These are phyloP conservation scores for Caenorhabditis sulstoni DNA, from an alignment of 2,888 invertebrate genomes.

Conservation along the genomic window DNA sequence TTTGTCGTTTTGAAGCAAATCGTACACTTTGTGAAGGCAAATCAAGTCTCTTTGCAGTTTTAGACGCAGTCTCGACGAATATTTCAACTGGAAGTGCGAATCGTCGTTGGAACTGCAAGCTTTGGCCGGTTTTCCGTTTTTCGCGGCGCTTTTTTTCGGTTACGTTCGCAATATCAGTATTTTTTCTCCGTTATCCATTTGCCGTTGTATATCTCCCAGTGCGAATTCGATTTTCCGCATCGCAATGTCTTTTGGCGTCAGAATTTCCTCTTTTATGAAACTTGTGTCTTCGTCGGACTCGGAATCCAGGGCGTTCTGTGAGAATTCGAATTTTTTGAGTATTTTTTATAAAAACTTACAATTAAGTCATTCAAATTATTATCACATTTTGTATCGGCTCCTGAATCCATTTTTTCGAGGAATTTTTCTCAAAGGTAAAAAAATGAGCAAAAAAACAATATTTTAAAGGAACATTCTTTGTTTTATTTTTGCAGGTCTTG, in stretches of 20 bases:
- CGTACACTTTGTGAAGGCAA: conserved; percentile 62
- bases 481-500: not conserved
- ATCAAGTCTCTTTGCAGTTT: conserved; percentile 61
- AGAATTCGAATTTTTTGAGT: not conserved
- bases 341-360: no score
- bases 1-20: conserved; percentile 56
- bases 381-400: no score
- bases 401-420: not conserved
- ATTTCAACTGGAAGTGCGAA: conserved; percentile 28
- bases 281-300: conserved; percentile 23
- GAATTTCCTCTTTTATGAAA: not conserved
- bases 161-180: conserved; percentile 33
- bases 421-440: not conserved
- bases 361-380: no score
- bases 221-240: conserved; percentile 52
- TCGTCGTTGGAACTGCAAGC: conserved; percentile 51
- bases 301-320: not conserved
- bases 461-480: conserved; percentile 20
- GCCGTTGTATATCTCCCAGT: conserved; percentile 30
- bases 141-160: no score
- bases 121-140: no score
- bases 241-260: conserved; percentile 23
- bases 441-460: not conserved
- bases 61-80: not conserved
- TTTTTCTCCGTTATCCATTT: conserved; percentile 21